Evolutionary conservation across 1,140 invertebrate genomes (phyloP).

Genomic region (Vanessa atalanta): DNA sequence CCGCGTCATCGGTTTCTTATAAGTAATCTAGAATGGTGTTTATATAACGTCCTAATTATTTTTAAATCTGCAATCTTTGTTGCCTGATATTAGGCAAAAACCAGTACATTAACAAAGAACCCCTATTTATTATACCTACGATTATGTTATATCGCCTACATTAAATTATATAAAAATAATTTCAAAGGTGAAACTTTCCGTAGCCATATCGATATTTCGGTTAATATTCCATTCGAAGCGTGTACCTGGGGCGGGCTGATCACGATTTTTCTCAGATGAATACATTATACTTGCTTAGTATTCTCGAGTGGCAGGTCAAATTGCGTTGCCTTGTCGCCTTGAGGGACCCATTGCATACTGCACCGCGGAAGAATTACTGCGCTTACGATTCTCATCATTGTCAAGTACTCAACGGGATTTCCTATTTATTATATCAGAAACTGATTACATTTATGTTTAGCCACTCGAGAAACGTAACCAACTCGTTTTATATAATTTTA

Average conservation of each 20-base stretch:
- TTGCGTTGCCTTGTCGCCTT: constrained; percentile 72
- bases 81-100: no score
- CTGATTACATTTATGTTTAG: background rate
- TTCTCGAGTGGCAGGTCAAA: constrained; percentile 50
- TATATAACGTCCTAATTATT: background rate
- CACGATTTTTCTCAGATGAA: constrained; percentile 66
- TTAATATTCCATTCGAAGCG: constrained; percentile 39
- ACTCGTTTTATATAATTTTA: no score
- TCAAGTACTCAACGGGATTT: constrained; percentile 8
- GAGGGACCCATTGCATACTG: constrained; percentile 58
- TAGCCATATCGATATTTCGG: constrained; percentile 25
- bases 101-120: no score
- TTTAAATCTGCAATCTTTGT: no score
- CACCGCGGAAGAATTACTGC: constrained; percentile 41
- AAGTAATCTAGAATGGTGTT: background rate
- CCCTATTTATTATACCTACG: no score
- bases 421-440: constrained; percentile 7
- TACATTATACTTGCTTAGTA: constrained; percentile 64
- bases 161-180: constrained; percentile 2
- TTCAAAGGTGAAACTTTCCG: constrained; percentile 1
- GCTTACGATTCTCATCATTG: constrained; percentile 31
- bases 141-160: background rate
- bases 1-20: constrained; percentile 23
- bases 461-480: no score
- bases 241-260: constrained; percentile 43